Conservation (phyloP, 1,140 invertebrate genomes). For the Ceratoteleas bidentatus region DNA sequence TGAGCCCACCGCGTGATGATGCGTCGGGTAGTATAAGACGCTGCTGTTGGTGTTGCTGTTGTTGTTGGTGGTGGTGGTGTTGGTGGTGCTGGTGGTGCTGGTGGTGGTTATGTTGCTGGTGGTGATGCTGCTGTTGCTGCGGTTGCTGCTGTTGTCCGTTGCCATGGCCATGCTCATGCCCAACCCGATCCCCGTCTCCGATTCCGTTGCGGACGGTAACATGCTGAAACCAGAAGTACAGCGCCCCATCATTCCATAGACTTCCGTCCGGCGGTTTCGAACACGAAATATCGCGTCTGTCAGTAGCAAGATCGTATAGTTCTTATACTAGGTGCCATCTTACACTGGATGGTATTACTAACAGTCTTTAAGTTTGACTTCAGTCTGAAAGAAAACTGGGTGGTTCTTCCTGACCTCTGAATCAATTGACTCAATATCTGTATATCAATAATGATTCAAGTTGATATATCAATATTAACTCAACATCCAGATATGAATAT, state of each 20-base stretch:
- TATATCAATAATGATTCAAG: too few relatives aligned
- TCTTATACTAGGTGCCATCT: too few relatives aligned
- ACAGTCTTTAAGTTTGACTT: too few relatives aligned
- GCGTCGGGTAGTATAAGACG: constrained; percentile 74
- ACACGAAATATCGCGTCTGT: neutral
- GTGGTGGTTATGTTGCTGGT: constrained; percentile 47
- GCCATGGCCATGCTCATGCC: constrained; percentile 68
- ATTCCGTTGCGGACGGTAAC: constrained; percentile 76
- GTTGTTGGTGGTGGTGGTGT: constrained; percentile 66
- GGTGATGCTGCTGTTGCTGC: constrained; percentile 59
- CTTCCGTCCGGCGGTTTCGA: constrained; percentile 2
- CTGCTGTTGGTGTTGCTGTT: constrained; percentile 74
- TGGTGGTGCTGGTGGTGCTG: constrained; percentile 72
- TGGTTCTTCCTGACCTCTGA: too few relatives aligned
- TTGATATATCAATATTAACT: too few relatives aligned
- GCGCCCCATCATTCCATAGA: constrained; percentile 67
- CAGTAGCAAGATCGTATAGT: too few relatives aligned
- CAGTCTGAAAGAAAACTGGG: too few relatives aligned
- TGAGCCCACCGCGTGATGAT: constrained; percentile 75
- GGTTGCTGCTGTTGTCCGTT: constrained; percentile 69
- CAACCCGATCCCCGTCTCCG: constrained; percentile 71
- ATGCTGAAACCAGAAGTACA: constrained; percentile 79
- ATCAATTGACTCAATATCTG: too few relatives aligned
- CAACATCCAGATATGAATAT: too few relatives aligned
- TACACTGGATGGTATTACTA: too few relatives aligned